Conservation (phyloP, 2,113 vertebrate species). For the Zosterops pallidus region DNA sequence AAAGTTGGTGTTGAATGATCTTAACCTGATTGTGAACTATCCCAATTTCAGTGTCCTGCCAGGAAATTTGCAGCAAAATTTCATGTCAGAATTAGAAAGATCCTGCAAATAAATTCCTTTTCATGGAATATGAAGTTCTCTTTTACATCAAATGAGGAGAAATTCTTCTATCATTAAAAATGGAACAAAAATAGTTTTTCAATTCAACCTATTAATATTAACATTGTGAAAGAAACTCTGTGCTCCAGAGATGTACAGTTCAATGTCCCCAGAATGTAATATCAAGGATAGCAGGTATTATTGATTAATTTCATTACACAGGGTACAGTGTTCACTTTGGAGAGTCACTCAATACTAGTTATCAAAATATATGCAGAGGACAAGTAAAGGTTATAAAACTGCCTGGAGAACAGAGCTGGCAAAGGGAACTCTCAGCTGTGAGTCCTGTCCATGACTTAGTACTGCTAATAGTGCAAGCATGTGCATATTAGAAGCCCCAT, state of each 20-base stretch:
- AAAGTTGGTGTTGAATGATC: background rate
- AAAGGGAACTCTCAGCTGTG: background rate
- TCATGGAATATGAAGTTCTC: background rate
- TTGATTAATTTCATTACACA: slow-evolving; percentile 33
- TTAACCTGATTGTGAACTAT: background rate
- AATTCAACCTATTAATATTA: background rate
- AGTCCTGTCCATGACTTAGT: background rate
- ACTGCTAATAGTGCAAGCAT: background rate
- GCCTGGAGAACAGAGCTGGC: background rate
- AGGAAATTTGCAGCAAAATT: background rate
- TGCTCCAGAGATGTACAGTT: background rate
- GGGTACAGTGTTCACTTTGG: slow-evolving; percentile 16
- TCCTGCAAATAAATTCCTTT: background rate
- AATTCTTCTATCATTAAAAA: background rate
- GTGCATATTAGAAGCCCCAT: background rate
- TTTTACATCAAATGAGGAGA: background rate
- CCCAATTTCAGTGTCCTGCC: background rate
- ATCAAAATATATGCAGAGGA: slow-evolving; percentile 39
- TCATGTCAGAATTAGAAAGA: background rate
- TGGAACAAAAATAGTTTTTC: background rate
- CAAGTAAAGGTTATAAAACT: slow-evolving; percentile 24
- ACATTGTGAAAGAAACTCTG: background rate
- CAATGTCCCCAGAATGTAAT: background rate
- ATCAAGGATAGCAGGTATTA: slow-evolving; percentile 19
- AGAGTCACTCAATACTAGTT: slow-evolving; percentile 50